A percentile compares a stretch with the other conserved stretches of the same genome.
Evolutionary conservation across 37 sponge, comb jelly and placozoan species (phyloP).

Genomic region (Beroe ovata): DNA sequence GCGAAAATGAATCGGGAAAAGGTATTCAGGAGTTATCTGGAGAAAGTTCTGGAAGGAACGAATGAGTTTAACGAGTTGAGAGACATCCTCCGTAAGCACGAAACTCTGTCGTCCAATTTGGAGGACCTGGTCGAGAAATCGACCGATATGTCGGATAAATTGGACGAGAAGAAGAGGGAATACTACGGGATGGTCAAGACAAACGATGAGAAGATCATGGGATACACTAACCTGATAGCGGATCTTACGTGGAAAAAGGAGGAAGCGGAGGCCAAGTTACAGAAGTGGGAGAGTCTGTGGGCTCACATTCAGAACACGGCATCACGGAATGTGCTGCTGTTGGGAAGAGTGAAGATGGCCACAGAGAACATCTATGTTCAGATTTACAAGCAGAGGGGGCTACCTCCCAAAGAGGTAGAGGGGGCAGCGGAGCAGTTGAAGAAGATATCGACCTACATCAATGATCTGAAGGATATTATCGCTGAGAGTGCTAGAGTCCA

Average conservation of each 20-base stretch:
- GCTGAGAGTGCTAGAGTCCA: slow-evolving; percentile 7
- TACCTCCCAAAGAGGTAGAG: slow-evolving; percentile 21
- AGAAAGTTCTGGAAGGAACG: background rate
- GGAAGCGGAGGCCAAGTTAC: background rate
- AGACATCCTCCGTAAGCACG: slow-evolving; percentile 28
- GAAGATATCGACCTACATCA: slow-evolving; percentile 37
- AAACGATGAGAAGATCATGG: slow-evolving; percentile 22
- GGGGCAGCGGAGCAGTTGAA: slow-evolving; percentile 29
- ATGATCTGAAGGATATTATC: slow-evolving; percentile 25
- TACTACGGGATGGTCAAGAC: slow-evolving; percentile 15
- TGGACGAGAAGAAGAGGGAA: slow-evolving; percentile 1
- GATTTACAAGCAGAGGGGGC: slow-evolving; percentile 55
- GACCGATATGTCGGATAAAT: background rate
- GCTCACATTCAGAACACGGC: slow-evolving; percentile 65
- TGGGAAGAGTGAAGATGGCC: slow-evolving; percentile 58
- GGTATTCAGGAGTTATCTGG: slow-evolving; percentile 33
- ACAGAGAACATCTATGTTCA: slow-evolving; percentile 57
- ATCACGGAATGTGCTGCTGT: slow-evolving; percentile 19
- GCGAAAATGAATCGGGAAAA: background rate
- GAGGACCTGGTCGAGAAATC: slow-evolving; percentile 25
- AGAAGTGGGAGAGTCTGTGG: slow-evolving; percentile 67
- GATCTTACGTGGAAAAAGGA: slow-evolving; percentile 58
- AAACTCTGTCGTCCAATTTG: slow-evolving; percentile 28
- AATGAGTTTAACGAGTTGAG: background rate
- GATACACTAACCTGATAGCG: slow-evolving; percentile 32